Percentiles rank a stretch among this genome's conserved stretches.
Evolutionary conservation across 1,140 invertebrate genomes (phyloP).

Genomic region (Heliconius hewitsoni): DNA sequence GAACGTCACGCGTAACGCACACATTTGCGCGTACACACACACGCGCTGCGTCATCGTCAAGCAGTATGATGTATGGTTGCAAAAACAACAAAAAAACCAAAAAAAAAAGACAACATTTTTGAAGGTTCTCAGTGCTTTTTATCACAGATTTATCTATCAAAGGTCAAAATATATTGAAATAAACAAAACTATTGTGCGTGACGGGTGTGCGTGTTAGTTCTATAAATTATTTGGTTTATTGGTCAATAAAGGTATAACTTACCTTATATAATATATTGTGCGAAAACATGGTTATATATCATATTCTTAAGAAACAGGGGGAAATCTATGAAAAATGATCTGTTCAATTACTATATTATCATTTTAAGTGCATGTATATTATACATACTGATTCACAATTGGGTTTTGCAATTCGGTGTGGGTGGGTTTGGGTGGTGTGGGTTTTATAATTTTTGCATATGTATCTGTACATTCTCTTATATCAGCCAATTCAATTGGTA

Average conservation of each 20-base stretch:
- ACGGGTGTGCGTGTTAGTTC: background rate
- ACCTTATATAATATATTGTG: constrained; percentile 9
- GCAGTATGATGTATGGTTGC: constrained; percentile 55
- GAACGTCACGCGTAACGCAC: constrained; percentile 63
- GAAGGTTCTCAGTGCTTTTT: background rate
- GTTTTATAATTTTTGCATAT: no score
- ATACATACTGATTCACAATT: background rate
- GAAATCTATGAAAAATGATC: background rate
- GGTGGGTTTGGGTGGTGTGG: no score
- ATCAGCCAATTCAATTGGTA: no score
- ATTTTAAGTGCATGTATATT: background rate
- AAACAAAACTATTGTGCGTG: constrained; percentile 5
- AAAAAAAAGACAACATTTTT: constrained; percentile 12
- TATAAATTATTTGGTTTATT: constrained; percentile 3
- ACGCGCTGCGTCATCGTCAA: constrained; percentile 63
- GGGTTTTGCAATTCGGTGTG: no score
- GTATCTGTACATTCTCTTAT: no score
- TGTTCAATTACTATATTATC: background rate
- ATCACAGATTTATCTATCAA: constrained; percentile 9
- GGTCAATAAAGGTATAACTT: background rate
- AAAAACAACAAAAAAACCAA: constrained; percentile 48
- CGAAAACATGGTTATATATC: constrained; percentile 3
- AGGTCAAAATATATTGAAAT: constrained; percentile 8
- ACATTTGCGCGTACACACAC: constrained; percentile 54
- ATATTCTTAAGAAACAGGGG: background rate